Evolutionary conservation across 2,113 vertebrate species (phyloP).

Genomic region (Rhizomys pruinosus): DNA sequence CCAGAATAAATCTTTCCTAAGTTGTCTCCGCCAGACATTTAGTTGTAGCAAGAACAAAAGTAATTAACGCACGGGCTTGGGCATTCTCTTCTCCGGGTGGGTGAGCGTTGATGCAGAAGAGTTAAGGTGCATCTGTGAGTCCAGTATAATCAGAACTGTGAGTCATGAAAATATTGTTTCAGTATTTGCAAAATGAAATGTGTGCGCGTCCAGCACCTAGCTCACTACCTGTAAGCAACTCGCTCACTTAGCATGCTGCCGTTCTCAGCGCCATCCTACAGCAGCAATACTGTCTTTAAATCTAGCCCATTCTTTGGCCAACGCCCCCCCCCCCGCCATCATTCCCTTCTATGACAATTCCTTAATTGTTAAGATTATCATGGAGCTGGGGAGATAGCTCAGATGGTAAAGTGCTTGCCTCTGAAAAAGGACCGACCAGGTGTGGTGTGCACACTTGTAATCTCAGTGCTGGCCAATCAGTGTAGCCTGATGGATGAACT

Average conservation of each 20-base stretch:
- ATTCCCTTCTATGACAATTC: not conserved
- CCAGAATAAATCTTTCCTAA: not conserved
- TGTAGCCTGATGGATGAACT: not conserved
- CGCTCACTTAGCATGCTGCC: not conserved
- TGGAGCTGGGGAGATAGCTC: not conserved
- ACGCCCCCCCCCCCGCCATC: not conserved
- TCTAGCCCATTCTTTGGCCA: not conserved
- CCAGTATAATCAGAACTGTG: not conserved
- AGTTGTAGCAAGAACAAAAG: too few relatives aligned
- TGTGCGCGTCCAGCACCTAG: not conserved
- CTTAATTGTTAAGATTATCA: not conserved
- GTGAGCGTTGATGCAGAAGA: not conserved
- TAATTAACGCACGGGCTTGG: too few relatives aligned
- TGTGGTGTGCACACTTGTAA: too few relatives aligned
- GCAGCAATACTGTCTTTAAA: not conserved
- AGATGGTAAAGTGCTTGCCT: not conserved
- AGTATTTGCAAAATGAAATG: not conserved
- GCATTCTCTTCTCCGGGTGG: not conserved
- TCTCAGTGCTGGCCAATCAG: not conserved
- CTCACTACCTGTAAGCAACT: not conserved
- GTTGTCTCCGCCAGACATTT: too few relatives aligned
- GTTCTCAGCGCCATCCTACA: too few relatives aligned
- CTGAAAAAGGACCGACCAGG: too few relatives aligned
- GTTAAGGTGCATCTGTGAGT: not conserved
- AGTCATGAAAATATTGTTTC: not conserved